Evolutionary conservation across 1,140 invertebrate genomes (phyloP), one percentile per base, ranked within the genome.

Genomic region (Harpegnathos saltator): DNA sequence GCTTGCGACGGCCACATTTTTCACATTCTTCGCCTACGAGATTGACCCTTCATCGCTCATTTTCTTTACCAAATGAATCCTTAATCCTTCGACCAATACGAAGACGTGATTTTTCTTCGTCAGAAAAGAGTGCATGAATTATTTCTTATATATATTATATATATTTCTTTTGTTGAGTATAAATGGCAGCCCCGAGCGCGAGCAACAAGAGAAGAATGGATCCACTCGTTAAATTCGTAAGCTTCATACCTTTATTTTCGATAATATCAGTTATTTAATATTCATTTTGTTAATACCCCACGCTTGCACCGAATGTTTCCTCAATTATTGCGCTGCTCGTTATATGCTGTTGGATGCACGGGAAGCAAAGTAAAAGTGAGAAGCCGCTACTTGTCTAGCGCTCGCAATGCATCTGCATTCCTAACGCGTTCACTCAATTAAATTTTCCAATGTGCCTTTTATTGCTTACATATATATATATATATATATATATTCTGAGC

Each of bases 301-400:
- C 63, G 73, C 54, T 61, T 50, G 44, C 26, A 52, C 52, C 26
- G 29, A 66, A 82, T 71, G 75, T 65, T 78, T 59, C 73, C 82
- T 84, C 59, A 63, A 71, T 82, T 82, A 87, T 88, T 84, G 78
- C 74, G 62, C 56, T 62, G 75, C n/a, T 80, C 75, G 58, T 80
- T 80, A 80, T 71, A 14, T 65, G 65, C 75, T 52, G 59, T 44
- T 71, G 75, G 33, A 80, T 71, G 75, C 65, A 24, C 75, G 52
- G 19, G 52, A 22, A 80, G 65, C 38, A 33, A 80, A 80, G 65
- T 80, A 80, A 80, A 80, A 80, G 75, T 80, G 75, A 80, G 44
- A 80, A 80, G 52, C 65, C 75, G 59, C 61, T 33, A 65, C 38
- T 69, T 26, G 48, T n/a, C 58, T 58, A 65, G 24, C 44, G n/a